Conservation (phyloP, 2,888 invertebrate genomes). For the Parnassius apollo region DNA sequence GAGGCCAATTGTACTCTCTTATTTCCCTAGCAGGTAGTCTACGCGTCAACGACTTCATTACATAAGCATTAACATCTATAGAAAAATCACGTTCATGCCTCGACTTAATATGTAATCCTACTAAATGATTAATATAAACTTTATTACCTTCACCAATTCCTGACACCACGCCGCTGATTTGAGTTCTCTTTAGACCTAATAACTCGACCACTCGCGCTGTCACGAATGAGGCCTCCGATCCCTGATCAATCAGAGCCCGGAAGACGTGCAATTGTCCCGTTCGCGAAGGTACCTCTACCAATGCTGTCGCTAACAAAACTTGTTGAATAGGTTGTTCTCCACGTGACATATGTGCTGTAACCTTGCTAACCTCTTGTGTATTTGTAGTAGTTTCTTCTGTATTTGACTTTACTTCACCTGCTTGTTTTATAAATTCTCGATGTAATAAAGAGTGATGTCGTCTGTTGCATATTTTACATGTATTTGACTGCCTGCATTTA, state of each 20-base stretch:
- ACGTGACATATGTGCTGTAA: too few relatives aligned
- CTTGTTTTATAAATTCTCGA: background rate
- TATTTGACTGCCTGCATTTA: conserved; percentile 24
- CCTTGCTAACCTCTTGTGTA: too few relatives aligned
- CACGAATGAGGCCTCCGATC: conserved; percentile 35
- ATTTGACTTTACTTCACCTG: too few relatives aligned
- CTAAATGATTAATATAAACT: conserved; percentile 25
- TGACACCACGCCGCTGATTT: conserved; percentile 26
- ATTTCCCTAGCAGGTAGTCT: conserved; percentile 27
- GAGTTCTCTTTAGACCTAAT: conserved; percentile 27
- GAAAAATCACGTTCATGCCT: conserved; percentile 1
- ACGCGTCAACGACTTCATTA: conserved; percentile 30
- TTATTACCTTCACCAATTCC: conserved; percentile 32
- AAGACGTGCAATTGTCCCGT: conserved; percentile 20
- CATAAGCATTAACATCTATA: conserved; percentile 26
- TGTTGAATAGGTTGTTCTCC: background rate
- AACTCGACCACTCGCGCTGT: conserved; percentile 29
- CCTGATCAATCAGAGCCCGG: conserved; percentile 34
- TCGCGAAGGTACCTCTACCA: background rate
- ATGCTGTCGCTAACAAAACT: conserved; percentile 2
- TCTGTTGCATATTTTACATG: conserved; percentile 9
- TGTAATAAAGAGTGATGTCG: conserved; percentile 17
- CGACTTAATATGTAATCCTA: conserved; percentile 22
- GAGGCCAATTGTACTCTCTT: too few relatives aligned
- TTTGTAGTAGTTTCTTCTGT: too few relatives aligned